These are phyloP conservation scores for Otus scops DNA, from an alignment of 2,797 vertebrate species.

Conservation along the genomic window DNA sequence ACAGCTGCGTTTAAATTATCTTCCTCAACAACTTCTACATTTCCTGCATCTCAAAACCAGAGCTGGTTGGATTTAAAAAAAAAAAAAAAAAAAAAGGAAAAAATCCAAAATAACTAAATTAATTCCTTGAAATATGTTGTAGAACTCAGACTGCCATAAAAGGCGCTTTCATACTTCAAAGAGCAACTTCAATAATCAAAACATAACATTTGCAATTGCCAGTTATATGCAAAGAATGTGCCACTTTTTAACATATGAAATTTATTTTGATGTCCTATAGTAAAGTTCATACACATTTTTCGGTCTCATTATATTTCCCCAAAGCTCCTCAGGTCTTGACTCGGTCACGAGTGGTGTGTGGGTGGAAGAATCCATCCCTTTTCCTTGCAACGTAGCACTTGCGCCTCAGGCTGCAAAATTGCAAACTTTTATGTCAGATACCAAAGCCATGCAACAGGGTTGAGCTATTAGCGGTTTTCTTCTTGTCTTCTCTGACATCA, in stretches of 20 bases:
- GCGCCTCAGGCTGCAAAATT: not conserved
- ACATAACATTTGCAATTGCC: slow-evolving; percentile 8
- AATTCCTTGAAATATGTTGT: slow-evolving; percentile 20
- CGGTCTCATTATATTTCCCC: not conserved
- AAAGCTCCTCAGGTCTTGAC: not conserved
- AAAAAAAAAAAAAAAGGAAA: not conserved
- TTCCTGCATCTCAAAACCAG: not conserved
- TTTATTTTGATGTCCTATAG: not conserved
- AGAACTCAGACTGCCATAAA: slow-evolving; percentile 19
- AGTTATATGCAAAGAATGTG: slow-evolving; percentile 4
- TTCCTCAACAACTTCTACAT: not conserved
- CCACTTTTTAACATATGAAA: not conserved
- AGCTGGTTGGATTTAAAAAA: not conserved
- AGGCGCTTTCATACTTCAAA: slow-evolving; percentile 32
- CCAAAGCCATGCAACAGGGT: not conserved
- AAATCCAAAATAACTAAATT: not conserved
- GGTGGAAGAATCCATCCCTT: not conserved
- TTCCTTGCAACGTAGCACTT: not conserved
- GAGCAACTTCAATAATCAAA: slow-evolving; percentile 26
- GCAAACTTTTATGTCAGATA: not conserved
- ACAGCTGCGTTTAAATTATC: not conserved
- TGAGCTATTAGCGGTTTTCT: not conserved
- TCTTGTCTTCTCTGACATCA: not conserved
- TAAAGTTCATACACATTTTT: not conserved
- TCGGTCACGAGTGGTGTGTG: not conserved